Evolutionary conservation across 1,140 invertebrate species (phyloP), one percentile per base, ranked within the genome.

Genomic region (Magallana gigas): DNA sequence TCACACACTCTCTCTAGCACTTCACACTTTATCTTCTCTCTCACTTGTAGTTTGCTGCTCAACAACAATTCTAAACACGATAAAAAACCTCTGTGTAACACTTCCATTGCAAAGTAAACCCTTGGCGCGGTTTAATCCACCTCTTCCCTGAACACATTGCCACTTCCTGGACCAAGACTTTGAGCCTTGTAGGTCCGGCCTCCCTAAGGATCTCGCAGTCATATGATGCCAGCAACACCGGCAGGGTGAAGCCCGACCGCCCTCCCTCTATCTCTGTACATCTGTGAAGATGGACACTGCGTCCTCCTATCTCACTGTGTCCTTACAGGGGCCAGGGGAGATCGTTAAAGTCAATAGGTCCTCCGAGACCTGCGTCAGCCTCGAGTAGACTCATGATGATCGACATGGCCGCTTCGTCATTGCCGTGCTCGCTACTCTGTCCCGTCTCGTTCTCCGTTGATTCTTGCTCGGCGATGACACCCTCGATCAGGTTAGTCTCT

Each of bases 301-400:
- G n/a, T 6, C 60, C n/a, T n/a, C 60, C 60, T 62, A 12, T n/a
- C 60, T 16, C n/a, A 12, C 60, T n/a, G 60, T 62, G 12, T 57
- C 57, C 60, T 96, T 94, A 98, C 76, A 98, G 95, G 0, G 97
- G 97, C 97, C 97, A 98, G 0, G 97, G 97, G 23, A 98, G 94
- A 36, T 97, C 97, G 5, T 97, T 97, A 94, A 98, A 98, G 94
- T 98, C 97, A 12, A 98, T 97, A 1, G 97, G 96, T n/a, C 96
- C 96, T 11, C 96, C 96, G 23, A 97, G 95, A 1, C 96, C 96
- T 12, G 96, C 96, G 94, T 97, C 97, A 4, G 97, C 97, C 95
- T 98, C 97, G 58, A 98, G 95, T 16, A 98, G 95, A 94, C 97
- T 98, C 97, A 98, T 98, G 88, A 98, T 98, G 57, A 98, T 97